phyloP scores from a whole-genome alignment of 2,797 vertebrate genomes.

The Vultur gryphus region DNA sequence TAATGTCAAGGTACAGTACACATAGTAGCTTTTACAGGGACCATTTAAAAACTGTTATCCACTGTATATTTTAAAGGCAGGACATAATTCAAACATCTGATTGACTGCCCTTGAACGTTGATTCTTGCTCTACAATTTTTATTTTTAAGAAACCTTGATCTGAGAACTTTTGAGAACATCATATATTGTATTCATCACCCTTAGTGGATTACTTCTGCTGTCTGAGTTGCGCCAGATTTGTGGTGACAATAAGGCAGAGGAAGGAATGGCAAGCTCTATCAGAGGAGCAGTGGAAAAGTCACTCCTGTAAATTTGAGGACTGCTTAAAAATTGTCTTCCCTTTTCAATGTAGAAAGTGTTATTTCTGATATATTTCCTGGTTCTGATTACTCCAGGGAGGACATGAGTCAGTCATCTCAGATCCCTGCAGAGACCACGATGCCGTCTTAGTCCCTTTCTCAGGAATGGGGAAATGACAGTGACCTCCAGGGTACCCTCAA shows the following conservation, averaged over 20 bases:
- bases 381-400: background rate
- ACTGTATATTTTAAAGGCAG: slow-evolving; percentile 16
- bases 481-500: background rate
- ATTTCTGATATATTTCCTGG: background rate
- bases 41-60: slow-evolving; percentile 25
- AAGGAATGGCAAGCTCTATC: background rate
- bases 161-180: background rate
- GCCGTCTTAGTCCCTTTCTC: background rate
- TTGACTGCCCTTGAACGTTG: background rate
- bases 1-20: slow-evolving; percentile 58
- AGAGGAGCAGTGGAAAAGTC: background rate
- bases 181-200: background rate
- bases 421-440: background rate
- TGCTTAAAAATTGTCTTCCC: background rate
- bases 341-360: background rate
- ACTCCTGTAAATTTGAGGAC: background rate
- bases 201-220: background rate
- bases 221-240: background rate
- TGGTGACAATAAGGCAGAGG: background rate
- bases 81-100: slow-evolving; percentile 41
- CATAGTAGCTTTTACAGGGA: background rate
- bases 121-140: background rate
- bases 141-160: slow-evolving; percentile 33
- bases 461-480: background rate
- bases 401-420: background rate